Evolutionary conservation across 1,140 invertebrate genomes (phyloP), one percentile per base, ranked within the genome.

Genomic region (Andrena cerasifolii): DNA sequence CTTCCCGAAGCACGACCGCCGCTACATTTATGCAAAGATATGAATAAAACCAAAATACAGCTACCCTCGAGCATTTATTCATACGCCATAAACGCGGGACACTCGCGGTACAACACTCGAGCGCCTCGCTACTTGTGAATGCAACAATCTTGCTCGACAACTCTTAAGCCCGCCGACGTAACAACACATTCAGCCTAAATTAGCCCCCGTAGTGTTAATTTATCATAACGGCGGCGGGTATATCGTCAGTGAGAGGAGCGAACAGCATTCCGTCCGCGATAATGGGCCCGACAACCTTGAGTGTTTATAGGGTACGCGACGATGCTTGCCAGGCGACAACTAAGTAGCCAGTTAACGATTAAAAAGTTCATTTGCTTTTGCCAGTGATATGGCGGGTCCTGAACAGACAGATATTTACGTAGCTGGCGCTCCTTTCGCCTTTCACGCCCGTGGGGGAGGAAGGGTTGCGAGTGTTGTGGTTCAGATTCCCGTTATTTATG

Each of bases 401-500:
- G n/a, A n/a, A n/a, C n/a, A n/a, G n/a, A n/a, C n/a, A n/a, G n/a
- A n/a, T n/a, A n/a, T n/a, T n/a, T n/a, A n/a, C n/a, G n/a, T n/a
- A n/a, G n/a, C n/a, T n/a, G n/a, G n/a, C n/a, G n/a, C 21, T 0
- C 8, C 26, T 33, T 26, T 28, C 26, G 8, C 21, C 36, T 14
- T 8, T 4, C n/a, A 10, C 21, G 12, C 1, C 2, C 12, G 8
- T 16, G 0, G 3, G 8, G 3, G n/a, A 0, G 18, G 12, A 1
- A n/a, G 5, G 1, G 2, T 53, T 16, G 16, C 16, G 21, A 14
- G 7, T 10, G 68, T 58, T n/a, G 16, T 21, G 12, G 3, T n/a
- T 36, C 58, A 12, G 7, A 14, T 24, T 24, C 31, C 16, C 21
- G 33, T 62, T 65, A 66, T 61, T 59, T 70, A 31, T 26, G 54